Evolutionary conservation across 2,113 vertebrate species (phyloP).

Genomic region (Rhabdomys dilectus): DNA sequence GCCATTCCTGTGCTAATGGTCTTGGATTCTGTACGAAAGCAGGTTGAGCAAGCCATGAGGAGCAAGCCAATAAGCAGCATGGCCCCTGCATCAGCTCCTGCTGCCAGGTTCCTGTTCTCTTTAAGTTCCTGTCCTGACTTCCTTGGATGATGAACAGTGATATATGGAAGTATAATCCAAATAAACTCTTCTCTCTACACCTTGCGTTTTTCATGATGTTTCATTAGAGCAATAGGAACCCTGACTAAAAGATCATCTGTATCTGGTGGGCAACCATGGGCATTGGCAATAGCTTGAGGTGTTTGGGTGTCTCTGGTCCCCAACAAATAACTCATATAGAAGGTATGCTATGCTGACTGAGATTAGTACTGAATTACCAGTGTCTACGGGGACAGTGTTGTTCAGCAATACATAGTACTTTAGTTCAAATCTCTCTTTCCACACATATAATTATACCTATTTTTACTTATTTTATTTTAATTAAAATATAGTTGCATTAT

Average conservation of each 20-base stretch:
- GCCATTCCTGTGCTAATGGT: neutral
- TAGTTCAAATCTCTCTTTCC: neutral
- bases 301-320: neutral
- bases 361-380: neutral
- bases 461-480: neutral
- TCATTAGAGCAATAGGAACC: neutral
- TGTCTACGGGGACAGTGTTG: neutral
- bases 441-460: neutral
- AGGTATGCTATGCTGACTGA: neutral
- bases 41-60: too few species aligned
- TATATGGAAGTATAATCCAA: neutral
- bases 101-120: neutral
- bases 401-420: neutral
- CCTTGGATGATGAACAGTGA: neutral
- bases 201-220: neutral
- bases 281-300: neutral
- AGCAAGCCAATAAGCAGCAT: neutral
- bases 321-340: neutral
- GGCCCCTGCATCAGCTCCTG: neutral
- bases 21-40: too few species aligned
- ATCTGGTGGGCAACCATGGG: neutral
- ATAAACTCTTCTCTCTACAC: neutral
- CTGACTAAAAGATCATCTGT: neutral
- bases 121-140: neutral
- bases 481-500: neutral